Evolutionary conservation across 1,140 invertebrate genomes (phyloP), one percentile per base, ranked within the genome.

Genomic region (Drosophila seguyi): DNA sequence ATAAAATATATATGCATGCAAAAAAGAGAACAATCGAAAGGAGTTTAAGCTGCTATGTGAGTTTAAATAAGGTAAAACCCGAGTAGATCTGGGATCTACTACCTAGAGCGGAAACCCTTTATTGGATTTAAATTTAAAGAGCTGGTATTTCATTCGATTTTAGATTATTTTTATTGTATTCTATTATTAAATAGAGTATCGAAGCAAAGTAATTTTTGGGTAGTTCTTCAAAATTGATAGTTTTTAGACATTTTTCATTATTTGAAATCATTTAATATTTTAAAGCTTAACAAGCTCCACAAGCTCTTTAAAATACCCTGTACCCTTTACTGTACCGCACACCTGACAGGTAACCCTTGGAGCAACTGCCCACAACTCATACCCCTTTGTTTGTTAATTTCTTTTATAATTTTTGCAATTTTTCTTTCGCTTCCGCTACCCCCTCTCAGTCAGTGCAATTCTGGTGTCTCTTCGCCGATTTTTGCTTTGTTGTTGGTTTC

Each of bases 331-430:
- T 34, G 45, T 68, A 67, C 65, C 29, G 61, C 50, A 47, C 34
- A 34, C 50, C 41, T 71, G 47, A 36, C 62, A 66, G 36, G 66
- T 22, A 34, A 29, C 27, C 47, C 66, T 55, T 68, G 38, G 47
- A 56, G 65, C 68, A 48, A 41, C 66, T 48, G 60, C 66, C 66
- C 65, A 20, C 36, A 52, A 45, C 68, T 60, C 68, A 74, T 61
- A 47, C 71, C 38, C n/a, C 27, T 45, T 74, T 79, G 66, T 62
- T 79, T 73, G 77, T 69, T 73, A 83, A 77, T 80, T 83, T 76
- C 65, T 86, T 87, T 67, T 86, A 86, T 86, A 86, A 85, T 85
- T 86, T 85, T 75, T 82, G 63, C 63, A 83, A 72, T 83, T 65
- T 76, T 50, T 68, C 56, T 47, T 79, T 66, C n/a, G 52, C 41